These are phyloP conservation scores for Drosophila mayri DNA, from an alignment of 1,140 invertebrate species.

Conservation along the genomic window DNA sequence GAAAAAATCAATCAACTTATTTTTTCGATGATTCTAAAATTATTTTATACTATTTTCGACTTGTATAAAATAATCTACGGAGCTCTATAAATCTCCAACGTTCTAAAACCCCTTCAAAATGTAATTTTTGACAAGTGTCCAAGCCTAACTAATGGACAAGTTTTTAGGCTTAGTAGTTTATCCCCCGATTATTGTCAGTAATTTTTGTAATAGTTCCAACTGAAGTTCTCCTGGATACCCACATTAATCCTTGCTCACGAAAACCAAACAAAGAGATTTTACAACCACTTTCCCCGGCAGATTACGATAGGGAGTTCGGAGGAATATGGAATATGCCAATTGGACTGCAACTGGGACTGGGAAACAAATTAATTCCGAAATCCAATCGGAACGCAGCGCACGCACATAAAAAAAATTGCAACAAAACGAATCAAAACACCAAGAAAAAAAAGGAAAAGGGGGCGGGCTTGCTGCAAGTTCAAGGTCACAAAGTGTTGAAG, in stretches of 20 bases:
- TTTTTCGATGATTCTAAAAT: too few species aligned
- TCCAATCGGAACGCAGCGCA: constrained; percentile 57
- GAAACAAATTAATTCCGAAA: constrained; percentile 61
- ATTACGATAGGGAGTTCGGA: background rate
- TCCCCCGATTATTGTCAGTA: background rate
- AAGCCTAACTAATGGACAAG: too few species aligned
- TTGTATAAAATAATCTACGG: background rate
- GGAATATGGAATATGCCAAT: background rate
- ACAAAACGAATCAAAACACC: constrained; percentile 36
- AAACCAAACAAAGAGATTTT: constrained; percentile 21
- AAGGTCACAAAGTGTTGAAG: constrained; percentile 55
- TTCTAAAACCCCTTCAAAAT: background rate
- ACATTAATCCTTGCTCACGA: constrained; percentile 1
- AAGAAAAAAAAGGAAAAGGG: background rate
- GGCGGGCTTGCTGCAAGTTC: constrained; percentile 52
- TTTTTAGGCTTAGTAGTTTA: too few species aligned
- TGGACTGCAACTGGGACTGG: constrained; percentile 8
- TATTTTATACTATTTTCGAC: background rate
- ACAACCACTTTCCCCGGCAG: background rate
- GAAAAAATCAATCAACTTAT: background rate
- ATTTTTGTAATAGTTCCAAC: background rate
- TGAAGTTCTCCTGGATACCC: background rate
- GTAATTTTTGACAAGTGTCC: too few species aligned
- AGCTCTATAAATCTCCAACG: background rate
- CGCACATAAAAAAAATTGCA: constrained; percentile 40